A percentile compares a stretch with the other conserved stretches of the same genome.
Conservation (phyloP, 2,797 vertebrate species). For the Zalophus californianus region DNA sequence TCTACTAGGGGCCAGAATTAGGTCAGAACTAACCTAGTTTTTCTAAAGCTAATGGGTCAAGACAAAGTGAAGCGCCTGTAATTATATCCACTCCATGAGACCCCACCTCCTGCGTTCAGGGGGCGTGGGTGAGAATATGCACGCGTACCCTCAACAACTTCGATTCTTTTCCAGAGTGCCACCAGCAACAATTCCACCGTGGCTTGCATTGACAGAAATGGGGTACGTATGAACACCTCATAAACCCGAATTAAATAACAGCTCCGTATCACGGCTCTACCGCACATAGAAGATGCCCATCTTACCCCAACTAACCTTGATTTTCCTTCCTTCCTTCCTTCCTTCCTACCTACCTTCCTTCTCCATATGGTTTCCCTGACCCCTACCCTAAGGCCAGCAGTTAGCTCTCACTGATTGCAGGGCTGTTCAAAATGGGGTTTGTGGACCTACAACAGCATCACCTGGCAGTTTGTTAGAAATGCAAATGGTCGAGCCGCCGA, state of each 20-base stretch:
- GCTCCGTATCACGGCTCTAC: fast-evolving
- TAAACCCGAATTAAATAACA: not conserved
- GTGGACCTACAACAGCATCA: fast-evolving
- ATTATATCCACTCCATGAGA: fast-evolving
- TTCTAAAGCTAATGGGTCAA: not conserved
- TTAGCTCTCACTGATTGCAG: not conserved
- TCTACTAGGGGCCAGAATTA: not conserved
- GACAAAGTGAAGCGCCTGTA: not conserved
- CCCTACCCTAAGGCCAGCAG: fast-evolving
- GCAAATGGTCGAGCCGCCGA: fast-evolving
- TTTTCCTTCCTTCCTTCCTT: not conserved
- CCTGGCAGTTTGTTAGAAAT: not conserved
- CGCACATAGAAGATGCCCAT: not conserved
- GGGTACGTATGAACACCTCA: slow-evolving; percentile 88
- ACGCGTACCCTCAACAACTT: fast-evolving
- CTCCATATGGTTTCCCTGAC: not conserved
- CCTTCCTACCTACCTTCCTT: not conserved
- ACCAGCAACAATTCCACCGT: slow-evolving; percentile 92
- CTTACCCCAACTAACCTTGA: fast-evolving
- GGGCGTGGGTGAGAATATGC: fast-evolving
- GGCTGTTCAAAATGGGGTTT: fast-evolving
- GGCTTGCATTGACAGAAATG: slow-evolving; percentile 92
- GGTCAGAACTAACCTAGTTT: not conserved
- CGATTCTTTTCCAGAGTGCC: slow-evolving; percentile 90
- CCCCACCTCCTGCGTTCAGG: fast-evolving